Evolutionary conservation across 2,797 vertebrate genomes (phyloP).

Genomic region (Dermochelys coriacea): DNA sequence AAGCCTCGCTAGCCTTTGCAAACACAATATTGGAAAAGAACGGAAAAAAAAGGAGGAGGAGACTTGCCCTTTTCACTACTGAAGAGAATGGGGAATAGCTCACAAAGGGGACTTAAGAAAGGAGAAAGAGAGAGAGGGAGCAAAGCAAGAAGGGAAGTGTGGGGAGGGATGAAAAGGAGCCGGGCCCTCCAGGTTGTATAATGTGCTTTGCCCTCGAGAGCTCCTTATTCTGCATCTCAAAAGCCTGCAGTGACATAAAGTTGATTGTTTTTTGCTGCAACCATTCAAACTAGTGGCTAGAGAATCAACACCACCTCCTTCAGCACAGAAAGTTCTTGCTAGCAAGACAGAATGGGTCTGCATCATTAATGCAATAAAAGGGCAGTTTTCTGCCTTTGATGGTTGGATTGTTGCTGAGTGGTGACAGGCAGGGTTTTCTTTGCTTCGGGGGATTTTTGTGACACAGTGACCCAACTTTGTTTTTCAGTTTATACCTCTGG

Average conservation of each 20-base stretch:
- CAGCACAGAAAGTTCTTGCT: neutral
- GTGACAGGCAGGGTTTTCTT: constrained; percentile 34
- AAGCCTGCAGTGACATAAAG: constrained; percentile 52
- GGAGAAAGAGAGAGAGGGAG: constrained; percentile 41
- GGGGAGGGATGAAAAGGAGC: constrained; percentile 64
- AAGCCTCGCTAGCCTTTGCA: constrained; percentile 1
- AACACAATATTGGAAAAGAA: constrained; percentile 34
- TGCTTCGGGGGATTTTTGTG: neutral
- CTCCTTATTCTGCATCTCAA: constrained; percentile 43
- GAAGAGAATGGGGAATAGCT: constrained; percentile 60
- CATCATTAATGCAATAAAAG: constrained; percentile 36
- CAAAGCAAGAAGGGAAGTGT: constrained; percentile 55
- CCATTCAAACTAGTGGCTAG: neutral
- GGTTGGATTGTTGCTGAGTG: constrained; percentile 21
- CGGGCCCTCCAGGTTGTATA: constrained; percentile 47
- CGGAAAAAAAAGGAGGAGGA: constrained; percentile 25
- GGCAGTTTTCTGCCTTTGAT: constrained; percentile 37
- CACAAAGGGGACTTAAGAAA: constrained; percentile 66
- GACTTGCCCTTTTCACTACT: constrained; percentile 56
- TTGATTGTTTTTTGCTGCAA: constrained; percentile 64
- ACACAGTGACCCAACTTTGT: neutral
- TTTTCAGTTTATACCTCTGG: neutral
- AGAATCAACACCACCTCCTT: constrained; percentile 5
- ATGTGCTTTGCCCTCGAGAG: constrained; percentile 10
- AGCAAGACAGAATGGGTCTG: constrained; percentile 19